Conservation (phyloP, 2,888 invertebrate species). For the Phania funesta region DNA sequence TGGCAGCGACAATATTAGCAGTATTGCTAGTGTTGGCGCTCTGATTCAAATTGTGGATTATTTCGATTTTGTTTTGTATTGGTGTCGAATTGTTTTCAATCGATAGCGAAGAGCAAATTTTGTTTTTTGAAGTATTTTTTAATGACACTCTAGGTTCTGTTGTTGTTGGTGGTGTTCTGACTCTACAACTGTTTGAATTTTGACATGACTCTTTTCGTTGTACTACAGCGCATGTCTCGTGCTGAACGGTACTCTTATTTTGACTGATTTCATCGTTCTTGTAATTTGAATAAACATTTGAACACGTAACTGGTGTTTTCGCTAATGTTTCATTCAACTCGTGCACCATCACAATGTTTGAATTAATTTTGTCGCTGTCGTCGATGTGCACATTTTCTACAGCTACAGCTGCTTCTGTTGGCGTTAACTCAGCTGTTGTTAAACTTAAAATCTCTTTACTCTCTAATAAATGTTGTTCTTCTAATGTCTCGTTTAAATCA, state of each 20-base stretch:
- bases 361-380: conserved; percentile 18
- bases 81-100: conserved; percentile 69
- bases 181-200: conserved; percentile 43
- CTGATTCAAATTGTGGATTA: conserved; percentile 20
- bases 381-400: not conserved
- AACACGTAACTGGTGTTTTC: conserved; percentile 64
- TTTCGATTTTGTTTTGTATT: conserved; percentile 64
- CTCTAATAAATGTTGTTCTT: conserved; percentile 62
- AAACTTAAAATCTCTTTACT: conserved; percentile 56
- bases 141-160: conserved; percentile 13
- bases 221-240: conserved; percentile 62
- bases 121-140: conserved; percentile 3
- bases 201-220: conserved; percentile 43
- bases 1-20: conserved; percentile 25
- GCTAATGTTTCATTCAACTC: conserved; percentile 54
- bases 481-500: conserved; percentile 64
- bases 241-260: conserved; percentile 43
- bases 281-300: conserved; percentile 45
- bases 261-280: conserved; percentile 27
- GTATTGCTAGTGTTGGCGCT: conserved; percentile 39
- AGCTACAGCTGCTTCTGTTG: not conserved
- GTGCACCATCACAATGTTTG: conserved; percentile 31
- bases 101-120: conserved; percentile 65
- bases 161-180: conserved; percentile 29
- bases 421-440: conserved; percentile 23